Percentiles rank a stretch among this genome's conserved stretches.
Evolutionary conservation across 2,113 vertebrate genomes (phyloP).

Genomic region (Alosa alosa): DNA sequence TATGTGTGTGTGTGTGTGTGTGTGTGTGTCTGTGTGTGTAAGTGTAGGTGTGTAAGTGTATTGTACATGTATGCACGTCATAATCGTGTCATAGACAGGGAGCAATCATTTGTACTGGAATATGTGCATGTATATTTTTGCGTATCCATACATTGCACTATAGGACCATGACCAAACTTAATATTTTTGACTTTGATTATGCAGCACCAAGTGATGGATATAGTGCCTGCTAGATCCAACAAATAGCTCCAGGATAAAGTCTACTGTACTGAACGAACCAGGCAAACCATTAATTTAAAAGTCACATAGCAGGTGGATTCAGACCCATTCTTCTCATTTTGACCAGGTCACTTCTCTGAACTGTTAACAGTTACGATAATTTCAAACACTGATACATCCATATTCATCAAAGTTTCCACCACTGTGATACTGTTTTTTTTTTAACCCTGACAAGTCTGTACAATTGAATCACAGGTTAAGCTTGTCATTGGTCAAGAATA

Average conservation of each 20-base stretch:
- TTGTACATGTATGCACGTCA: neutral
- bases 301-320: neutral
- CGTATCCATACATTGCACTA: neutral
- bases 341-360: neutral
- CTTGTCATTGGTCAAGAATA: constrained; percentile 17
- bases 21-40: neutral
- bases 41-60: neutral
- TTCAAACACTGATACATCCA: constrained; percentile 14
- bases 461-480: constrained; percentile 1
- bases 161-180: neutral
- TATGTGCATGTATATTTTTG: neutral
- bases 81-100: neutral
- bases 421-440: neutral
- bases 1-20: constrained; percentile 9
- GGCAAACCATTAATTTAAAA: neutral
- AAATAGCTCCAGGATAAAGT: neutral
- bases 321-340: neutral
- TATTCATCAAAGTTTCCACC: neutral
- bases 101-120: neutral
- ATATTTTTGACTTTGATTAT: neutral
- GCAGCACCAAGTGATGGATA: neutral
- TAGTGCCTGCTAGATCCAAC: neutral
- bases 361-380: neutral
- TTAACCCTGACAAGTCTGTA: neutral
- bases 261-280: neutral